Evolutionary conservation across 1,140 invertebrate genomes (phyloP), one percentile per base, ranked within the genome.

Genomic region (Nasonia longicornis): DNA sequence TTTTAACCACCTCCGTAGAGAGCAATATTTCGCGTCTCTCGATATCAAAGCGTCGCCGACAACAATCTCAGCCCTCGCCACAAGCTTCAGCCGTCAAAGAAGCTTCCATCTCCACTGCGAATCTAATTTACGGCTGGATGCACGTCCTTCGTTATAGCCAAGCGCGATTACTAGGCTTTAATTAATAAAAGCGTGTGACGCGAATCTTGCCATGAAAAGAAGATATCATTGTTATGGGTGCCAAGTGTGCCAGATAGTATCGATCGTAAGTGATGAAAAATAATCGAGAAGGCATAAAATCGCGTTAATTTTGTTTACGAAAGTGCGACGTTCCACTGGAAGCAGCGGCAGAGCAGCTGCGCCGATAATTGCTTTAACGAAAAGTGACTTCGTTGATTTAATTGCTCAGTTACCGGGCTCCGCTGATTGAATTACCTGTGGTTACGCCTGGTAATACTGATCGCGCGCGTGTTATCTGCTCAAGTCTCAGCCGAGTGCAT

Each of bases 341-440:
- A 58, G 16, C 6, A 58, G 14, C 16, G 16, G 16, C 35, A 26
- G 4, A 35, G 31, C 31, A 6, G 48, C 16, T 4, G 45, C 8
- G 7, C 20, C 71, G 42, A 35, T 75, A 77, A 77, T 45, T 64
- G 14, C 75, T 6, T 77, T 67, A 42, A 38, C 63, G 58, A 38
- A 67, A 77, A 42, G 31, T 67, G n/a, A 77, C 75, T 64, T 66
- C 66, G 35, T 77, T 67, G 63, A 77, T 77, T 77, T 67, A 67
- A 67, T 77, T 35, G 64, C 29, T 77, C 75, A 67, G 63, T 31
- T 58, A 22, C 22, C 20, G 73, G 12, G 31, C 75, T 16, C n/a
- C 20, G 10, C 12, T 67, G n/a, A 77, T 77, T 67, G 31, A 77
- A 66, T 67, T 38, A 77, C 4, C 11, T 16, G 73, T 22, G 73